Percentiles rank a stretch among this genome's conserved stretches.
These are phyloP conservation scores for Drosophila pectinifera DNA, from an alignment of 1,140 invertebrate genomes.

Conservation along the genomic window DNA sequence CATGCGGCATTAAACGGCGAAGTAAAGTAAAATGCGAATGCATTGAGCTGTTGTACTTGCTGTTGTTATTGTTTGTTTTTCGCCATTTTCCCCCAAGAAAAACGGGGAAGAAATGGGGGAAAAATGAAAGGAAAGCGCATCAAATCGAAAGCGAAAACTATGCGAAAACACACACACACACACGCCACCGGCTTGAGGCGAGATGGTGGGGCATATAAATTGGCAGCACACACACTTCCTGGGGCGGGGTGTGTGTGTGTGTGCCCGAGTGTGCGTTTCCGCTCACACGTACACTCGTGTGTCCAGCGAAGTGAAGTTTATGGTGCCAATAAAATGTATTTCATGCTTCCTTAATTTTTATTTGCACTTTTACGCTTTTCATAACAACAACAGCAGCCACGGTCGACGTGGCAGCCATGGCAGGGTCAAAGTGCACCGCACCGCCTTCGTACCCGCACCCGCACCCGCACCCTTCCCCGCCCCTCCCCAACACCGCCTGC, in stretches of 20 bases:
- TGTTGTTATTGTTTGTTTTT: slow-evolving; percentile 46
- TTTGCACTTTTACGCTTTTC: slow-evolving; percentile 82
- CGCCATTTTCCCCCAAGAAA: slow-evolving; percentile 5
- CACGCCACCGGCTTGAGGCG: slow-evolving; percentile 2
- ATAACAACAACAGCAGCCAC: slow-evolving; percentile 53
- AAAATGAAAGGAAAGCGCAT: slow-evolving; percentile 67
- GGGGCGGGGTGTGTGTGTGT: slow-evolving; percentile 36
- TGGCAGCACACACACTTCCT: slow-evolving; percentile 22
- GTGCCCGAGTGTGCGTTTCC: slow-evolving; percentile 48
- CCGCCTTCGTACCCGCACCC: neutral
- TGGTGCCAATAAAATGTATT: slow-evolving; percentile 85
- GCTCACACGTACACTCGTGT: slow-evolving; percentile 81
- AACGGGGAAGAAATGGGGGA: neutral
- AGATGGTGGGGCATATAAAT: slow-evolving; percentile 50
- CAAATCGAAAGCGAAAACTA: slow-evolving; percentile 82
- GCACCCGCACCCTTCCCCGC: too few species aligned
- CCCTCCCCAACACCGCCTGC: neutral
- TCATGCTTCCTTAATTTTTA: slow-evolving; percentile 85
- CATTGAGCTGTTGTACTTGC: slow-evolving; percentile 50
- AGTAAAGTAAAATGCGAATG: slow-evolving; percentile 61
- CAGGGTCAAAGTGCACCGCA: slow-evolving; percentile 44
- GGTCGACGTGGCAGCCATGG: neutral
- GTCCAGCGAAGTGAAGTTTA: slow-evolving; percentile 85
- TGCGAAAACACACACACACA: slow-evolving; percentile 53
- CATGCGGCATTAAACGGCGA: slow-evolving; percentile 71